Percentiles rank a stretch among this genome's conserved stretches.
Evolutionary conservation across 1,140 invertebrate species (phyloP).

Genomic region (Drosophila pectinifera): DNA sequence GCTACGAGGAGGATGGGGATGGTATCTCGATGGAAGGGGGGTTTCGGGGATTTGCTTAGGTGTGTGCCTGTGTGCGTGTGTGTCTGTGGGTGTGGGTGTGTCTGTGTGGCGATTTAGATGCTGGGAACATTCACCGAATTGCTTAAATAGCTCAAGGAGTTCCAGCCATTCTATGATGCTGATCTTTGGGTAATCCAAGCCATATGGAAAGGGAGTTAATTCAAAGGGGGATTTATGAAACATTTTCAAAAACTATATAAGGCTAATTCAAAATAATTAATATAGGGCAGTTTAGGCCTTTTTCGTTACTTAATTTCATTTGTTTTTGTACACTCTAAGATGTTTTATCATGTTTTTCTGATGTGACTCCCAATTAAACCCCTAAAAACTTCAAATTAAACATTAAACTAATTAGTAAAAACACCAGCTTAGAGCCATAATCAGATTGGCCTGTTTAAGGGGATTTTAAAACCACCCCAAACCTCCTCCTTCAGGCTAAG

Average conservation of each 20-base stretch:
- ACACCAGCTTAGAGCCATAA: not conserved
- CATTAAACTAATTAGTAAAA: not conserved
- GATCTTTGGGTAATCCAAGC: not conserved
- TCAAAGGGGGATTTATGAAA: not conserved
- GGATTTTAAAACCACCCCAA: not conserved
- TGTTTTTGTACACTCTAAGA: not conserved
- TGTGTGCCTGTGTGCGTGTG: constrained; percentile 17
- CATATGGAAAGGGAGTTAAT: not conserved
- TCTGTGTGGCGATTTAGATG: constrained; percentile 13
- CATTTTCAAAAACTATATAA: too few species aligned
- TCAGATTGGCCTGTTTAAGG: not conserved
- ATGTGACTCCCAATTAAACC: not conserved
- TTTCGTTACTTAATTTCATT: not conserved
- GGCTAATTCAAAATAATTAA: too few species aligned
- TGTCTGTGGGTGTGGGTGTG: constrained; percentile 14
- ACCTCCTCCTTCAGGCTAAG: constrained; percentile 1
- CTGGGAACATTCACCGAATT: constrained; percentile 27
- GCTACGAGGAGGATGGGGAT: constrained; percentile 9
- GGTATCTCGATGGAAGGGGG: not conserved
- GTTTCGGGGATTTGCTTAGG: constrained; percentile 40
- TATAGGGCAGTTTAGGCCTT: too few species aligned
- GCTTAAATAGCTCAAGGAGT: constrained; percentile 46
- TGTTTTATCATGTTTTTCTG: not conserved
- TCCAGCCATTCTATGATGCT: constrained; percentile 16
- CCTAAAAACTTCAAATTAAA: not conserved